phyloP scores from a whole-genome alignment of 2,113 vertebrate species.

The Rhabdomys dilectus region DNA sequence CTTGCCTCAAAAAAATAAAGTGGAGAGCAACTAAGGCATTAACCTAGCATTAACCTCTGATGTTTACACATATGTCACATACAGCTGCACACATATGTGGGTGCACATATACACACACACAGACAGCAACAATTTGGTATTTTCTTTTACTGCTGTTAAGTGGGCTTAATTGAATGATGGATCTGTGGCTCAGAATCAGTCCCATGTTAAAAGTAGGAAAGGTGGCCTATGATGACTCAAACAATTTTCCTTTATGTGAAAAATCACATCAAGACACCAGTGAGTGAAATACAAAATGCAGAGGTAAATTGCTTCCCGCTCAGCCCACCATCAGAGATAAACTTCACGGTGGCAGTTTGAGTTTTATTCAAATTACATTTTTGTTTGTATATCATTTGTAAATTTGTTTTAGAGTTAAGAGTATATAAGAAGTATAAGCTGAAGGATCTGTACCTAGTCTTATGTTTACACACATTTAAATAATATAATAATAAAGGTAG shows the following conservation, averaged over 20 bases:
- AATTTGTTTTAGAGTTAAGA: constrained; percentile 34
- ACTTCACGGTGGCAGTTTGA: not conserved
- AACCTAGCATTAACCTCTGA: not conserved
- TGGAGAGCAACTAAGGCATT: not conserved
- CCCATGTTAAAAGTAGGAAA: not conserved
- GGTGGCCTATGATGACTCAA: not conserved
- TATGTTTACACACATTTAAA: not conserved
- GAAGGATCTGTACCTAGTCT: not conserved
- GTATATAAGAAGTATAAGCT: not conserved
- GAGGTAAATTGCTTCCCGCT: not conserved
- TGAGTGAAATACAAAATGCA: not conserved
- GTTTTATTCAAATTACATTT: not conserved
- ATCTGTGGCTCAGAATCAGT: not conserved
- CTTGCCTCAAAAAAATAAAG: not conserved
- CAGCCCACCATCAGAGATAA: not conserved
- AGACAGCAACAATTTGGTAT: not conserved
- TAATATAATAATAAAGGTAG: not conserved
- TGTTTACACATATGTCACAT: not conserved
- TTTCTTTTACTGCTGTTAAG: not conserved
- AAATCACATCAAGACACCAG: not conserved
- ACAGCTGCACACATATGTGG: not conserved
- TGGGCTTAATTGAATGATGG: not conserved
- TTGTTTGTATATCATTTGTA: constrained; percentile 24
- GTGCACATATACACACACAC: not conserved
- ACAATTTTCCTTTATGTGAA: not conserved